A percentile compares a stretch with the other conserved stretches of the same genome.
These are phyloP conservation scores for Noctua fimbriata DNA, from an alignment of 2,888 invertebrate species.

Conservation along the genomic window DNA sequence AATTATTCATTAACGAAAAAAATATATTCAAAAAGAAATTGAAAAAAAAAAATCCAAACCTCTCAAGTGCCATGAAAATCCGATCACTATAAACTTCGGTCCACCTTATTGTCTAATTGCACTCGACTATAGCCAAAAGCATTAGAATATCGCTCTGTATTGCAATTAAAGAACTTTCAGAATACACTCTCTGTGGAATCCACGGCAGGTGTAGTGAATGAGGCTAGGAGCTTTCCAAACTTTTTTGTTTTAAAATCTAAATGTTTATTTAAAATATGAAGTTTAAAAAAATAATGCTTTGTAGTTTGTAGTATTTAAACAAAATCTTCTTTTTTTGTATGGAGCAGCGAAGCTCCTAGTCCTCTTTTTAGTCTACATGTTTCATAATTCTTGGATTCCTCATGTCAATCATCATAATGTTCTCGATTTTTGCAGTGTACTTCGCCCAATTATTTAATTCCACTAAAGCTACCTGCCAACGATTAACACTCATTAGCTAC, in stretches of 20 bases:
- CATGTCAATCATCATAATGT: neutral
- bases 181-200: neutral
- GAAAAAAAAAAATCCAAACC: no score
- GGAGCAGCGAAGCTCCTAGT: neutral
- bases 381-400: neutral
- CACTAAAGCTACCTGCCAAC: neutral
- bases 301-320: neutral
- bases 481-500: neutral
- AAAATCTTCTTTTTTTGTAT: neutral
- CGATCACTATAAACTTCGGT: no score
- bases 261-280: neutral
- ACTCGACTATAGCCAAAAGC: no score
- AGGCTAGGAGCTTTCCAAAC: neutral
- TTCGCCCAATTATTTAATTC: slow-evolving; percentile 11
- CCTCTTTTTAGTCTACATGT: neutral
- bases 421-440: neutral
- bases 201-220: neutral
- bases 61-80: no score
- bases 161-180: no score
- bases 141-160: no score
- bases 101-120: no score
- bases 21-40: no score
- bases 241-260: neutral
- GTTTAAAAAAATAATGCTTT: no score
- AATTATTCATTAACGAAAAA: no score